Conservation (phyloP, 2,113 vertebrate species). For the Pampusana beccarii region DNA sequence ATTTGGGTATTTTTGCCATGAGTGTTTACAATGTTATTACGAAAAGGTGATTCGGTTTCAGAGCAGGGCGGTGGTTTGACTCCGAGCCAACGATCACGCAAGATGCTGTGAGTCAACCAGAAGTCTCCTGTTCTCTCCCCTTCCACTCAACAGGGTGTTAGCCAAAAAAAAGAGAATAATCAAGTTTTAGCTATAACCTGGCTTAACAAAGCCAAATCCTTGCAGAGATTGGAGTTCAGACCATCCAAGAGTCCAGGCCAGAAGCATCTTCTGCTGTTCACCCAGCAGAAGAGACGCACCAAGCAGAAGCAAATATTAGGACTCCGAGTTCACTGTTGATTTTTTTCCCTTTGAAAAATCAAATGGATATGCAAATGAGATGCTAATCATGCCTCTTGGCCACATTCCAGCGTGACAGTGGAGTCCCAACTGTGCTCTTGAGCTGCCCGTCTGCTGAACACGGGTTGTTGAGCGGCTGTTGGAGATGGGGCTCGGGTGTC, state of each 20-base stretch:
- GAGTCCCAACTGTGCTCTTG: not conserved
- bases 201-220: not conserved
- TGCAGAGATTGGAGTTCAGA: not conserved
- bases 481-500: not conserved
- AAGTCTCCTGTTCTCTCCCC: not conserved
- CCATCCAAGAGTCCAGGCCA: not conserved
- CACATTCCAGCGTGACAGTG: fast-evolving
- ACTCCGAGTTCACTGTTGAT: not conserved
- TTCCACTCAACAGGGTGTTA: fast-evolving
- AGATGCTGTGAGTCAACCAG: not conserved
- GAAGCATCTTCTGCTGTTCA: not conserved
- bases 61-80: not conserved
- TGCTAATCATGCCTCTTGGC: not conserved
- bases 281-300: fast-evolving
- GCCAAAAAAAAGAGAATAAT: not conserved
- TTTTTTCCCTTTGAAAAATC: not conserved
- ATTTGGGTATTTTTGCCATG: not conserved
- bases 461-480: not conserved
- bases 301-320: not conserved
- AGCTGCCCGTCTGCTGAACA: not conserved
- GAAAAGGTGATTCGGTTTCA: not conserved
- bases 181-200: not conserved
- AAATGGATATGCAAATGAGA: not conserved
- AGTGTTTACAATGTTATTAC: not conserved
- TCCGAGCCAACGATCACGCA: fast-evolving